A percentile compares a stretch with the other conserved stretches of the same genome.
phyloP scores from a whole-genome alignment of 2,113 vertebrate genomes.

The Hiodon tergisus region DNA sequence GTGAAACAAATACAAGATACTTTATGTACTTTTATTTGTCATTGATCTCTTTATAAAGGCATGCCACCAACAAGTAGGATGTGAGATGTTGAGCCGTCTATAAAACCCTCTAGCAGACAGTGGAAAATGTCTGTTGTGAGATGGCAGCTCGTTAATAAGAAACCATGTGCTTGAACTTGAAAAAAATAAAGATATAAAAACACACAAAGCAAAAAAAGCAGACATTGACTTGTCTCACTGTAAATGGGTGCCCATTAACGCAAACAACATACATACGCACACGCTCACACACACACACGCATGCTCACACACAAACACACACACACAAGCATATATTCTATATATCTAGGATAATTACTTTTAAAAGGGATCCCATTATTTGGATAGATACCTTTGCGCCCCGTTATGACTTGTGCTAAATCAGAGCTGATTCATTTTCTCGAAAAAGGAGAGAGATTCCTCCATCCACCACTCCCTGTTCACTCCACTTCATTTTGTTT shows the following conservation, averaged over 20 bases:
- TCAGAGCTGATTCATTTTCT: slow-evolving; percentile 10
- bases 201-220: too few species aligned
- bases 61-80: background rate
- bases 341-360: slow-evolving; percentile 16
- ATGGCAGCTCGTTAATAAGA: slow-evolving; percentile 4
- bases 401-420: background rate
- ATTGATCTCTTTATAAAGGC: background rate
- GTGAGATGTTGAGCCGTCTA: background rate
- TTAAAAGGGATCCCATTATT: slow-evolving; percentile 16
- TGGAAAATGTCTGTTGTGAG: background rate
- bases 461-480: background rate
- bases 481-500: background rate
- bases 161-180: background rate
- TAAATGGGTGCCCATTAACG: too few species aligned
- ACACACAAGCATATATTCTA: background rate
- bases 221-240: too few species aligned
- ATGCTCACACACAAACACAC: background rate
- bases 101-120: background rate
- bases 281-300: background rate
- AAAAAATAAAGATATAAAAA: too few species aligned
- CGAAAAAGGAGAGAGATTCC: background rate
- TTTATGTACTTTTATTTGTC: background rate
- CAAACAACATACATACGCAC: too few species aligned
- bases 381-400: slow-evolving; percentile 19
- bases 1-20: background rate